phyloP scores from a whole-genome alignment of 2,888 invertebrate species.

The Nephrotoma guestfalica region DNA sequence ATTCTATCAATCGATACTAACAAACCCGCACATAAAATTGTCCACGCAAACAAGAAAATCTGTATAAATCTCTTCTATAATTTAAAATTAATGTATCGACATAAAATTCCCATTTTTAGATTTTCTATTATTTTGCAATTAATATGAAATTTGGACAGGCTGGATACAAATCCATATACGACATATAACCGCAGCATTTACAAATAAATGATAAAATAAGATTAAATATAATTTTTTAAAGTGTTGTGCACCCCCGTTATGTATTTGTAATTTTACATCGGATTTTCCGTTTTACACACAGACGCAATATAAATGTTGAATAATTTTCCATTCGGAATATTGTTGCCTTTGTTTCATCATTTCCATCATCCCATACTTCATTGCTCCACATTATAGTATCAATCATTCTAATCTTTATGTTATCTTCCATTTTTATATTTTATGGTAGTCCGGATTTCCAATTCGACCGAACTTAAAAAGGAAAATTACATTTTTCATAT shows the following conservation, averaged over 20 bases:
- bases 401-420: neutral
- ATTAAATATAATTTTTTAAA: neutral
- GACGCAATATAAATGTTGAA: neutral
- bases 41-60: no score
- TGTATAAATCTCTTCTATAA: neutral
- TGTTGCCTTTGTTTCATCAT: neutral
- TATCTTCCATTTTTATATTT: neutral
- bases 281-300: no score
- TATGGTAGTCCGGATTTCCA: neutral
- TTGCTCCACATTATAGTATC: neutral
- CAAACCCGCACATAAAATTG: no score
- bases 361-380: neutral
- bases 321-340: neutral
- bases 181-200: neutral
- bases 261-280: no score
- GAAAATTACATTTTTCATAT: neutral
- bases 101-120: neutral
- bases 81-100: neutral
- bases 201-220: neutral
- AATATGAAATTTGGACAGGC: neutral
- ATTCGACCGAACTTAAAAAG: neutral
- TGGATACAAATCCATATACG: neutral
- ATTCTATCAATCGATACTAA: no score
- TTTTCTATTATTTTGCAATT: neutral
- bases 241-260: neutral